Conservation (phyloP, 2,888 invertebrate genomes). For the Agrypnus murinus region DNA sequence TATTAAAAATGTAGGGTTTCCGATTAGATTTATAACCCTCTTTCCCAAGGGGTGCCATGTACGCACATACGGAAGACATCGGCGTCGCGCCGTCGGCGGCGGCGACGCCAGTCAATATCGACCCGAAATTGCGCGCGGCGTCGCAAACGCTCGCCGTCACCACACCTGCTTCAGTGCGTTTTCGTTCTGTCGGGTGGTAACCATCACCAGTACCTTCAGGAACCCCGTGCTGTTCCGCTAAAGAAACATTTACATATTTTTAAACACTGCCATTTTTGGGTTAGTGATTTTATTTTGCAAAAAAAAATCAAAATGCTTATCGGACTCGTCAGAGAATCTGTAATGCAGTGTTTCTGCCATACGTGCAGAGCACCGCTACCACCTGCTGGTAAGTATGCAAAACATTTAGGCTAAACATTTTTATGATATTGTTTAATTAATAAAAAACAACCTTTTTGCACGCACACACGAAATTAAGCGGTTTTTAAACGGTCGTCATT, state of each 20-base stretch:
- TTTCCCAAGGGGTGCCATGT: constrained; percentile 41
- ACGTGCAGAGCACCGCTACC: constrained; percentile 91
- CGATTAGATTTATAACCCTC: constrained; percentile 34
- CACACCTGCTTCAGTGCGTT: constrained; percentile 68
- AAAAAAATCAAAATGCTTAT: constrained; percentile 81
- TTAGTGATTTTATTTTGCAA: constrained; percentile 42
- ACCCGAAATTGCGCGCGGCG: constrained; percentile 68
- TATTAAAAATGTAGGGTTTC: constrained; percentile 31
- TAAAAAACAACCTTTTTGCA: constrained; percentile 12
- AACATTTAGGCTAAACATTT: not conserved
- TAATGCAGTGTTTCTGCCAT: constrained; percentile 95
- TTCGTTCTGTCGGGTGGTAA: constrained; percentile 40
- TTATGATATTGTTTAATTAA: too few relatives aligned
- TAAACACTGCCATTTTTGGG: constrained; percentile 43
- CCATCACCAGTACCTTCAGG: constrained; percentile 40
- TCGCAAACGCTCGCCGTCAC: constrained; percentile 66
- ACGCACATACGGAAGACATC: constrained; percentile 53
- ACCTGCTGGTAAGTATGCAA: constrained; percentile 80
- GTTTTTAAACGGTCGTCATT: too few relatives aligned
- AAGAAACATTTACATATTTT: constrained; percentile 31
- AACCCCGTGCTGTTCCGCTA: constrained; percentile 40
- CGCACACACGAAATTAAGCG: too few relatives aligned
- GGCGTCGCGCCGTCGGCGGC: constrained; percentile 57
- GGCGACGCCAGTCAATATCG: constrained; percentile 66
- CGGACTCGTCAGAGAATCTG: constrained; percentile 92